A percentile compares a stretch with the other conserved stretches of the same genome.
Conservation (phyloP, 2,888 invertebrate genomes). For the Eulithis prunata region DNA sequence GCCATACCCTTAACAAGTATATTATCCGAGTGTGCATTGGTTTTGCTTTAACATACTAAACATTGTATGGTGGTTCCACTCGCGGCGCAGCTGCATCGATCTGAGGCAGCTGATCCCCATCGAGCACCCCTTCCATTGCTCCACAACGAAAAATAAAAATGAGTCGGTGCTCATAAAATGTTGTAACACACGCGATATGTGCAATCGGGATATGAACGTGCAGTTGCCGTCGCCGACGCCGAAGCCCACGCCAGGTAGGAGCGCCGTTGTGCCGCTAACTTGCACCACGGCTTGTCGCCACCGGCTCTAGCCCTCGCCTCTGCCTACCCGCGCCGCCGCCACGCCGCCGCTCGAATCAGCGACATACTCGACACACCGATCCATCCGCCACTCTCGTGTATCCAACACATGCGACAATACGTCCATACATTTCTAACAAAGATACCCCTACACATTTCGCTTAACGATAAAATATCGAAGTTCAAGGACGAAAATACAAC, state of each 20-base stretch:
- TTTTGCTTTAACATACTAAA: slow-evolving; percentile 85
- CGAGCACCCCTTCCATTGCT: slow-evolving; percentile 93
- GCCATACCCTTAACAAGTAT: slow-evolving; percentile 73
- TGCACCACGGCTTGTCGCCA: slow-evolving; percentile 44
- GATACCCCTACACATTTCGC: neutral
- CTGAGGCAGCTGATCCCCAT: slow-evolving; percentile 89
- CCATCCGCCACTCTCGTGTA: neutral
- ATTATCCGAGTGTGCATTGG: slow-evolving; percentile 82
- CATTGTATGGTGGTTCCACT: slow-evolving; percentile 82
- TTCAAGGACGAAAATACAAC: neutral
- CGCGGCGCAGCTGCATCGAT: slow-evolving; percentile 90
- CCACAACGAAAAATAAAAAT: slow-evolving; percentile 89
- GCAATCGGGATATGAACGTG: slow-evolving; percentile 89
- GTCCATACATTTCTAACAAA: no score
- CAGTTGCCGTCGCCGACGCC: slow-evolving; percentile 87
- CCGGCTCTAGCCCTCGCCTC: slow-evolving; percentile 8
- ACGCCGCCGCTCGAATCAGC: slow-evolving; percentile 16
- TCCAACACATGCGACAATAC: no score
- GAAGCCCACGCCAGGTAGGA: slow-evolving; percentile 88
- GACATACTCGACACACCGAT: slow-evolving; percentile 13
- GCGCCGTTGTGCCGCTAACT: slow-evolving; percentile 57
- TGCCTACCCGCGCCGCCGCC: slow-evolving; percentile 19
- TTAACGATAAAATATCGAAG: neutral
- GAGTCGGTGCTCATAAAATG: slow-evolving; percentile 91
- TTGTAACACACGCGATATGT: slow-evolving; percentile 90